Base-by-base conservation (phyloP, 2,113 vertebrate species). In the Genyomyrus donnyi region DNA sequence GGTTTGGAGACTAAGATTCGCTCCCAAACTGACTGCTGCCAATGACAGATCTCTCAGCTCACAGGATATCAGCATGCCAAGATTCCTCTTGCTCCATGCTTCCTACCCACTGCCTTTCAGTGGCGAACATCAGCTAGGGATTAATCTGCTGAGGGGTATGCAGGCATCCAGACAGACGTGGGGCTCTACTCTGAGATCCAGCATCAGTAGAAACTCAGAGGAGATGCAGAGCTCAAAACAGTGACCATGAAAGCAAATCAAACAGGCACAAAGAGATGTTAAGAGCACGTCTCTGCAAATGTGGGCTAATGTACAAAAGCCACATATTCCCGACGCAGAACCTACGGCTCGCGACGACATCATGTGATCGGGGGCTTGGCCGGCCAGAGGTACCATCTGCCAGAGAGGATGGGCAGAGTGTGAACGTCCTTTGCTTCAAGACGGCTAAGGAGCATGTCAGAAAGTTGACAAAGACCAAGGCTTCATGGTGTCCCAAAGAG, bases 101-200 rank as follows among this genome's bases (percentile, higher is more conserved):
- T 88, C 45, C 88, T 88, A 17, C n/a, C 11, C 87, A 53, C 19
- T 15, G 58, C 31, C 74, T 19, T 50, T 94, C 92, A 85, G 21
- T 94, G 90, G 70, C 5, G 5, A 77, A 4, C 31, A 77, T 77
- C 70, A 77, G 15, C 27, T 19, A 66, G 9, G 58, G 24, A 77
- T 39, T 77, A 93, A 93, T 92, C 91, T 92, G 93, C 91, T 90
- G 93, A 92, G 91, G 86, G 93, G 91, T 92, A 92, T 49, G 49
- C 62, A 39, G 87, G 70, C 85, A 91, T 89, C 91, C 89, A 90
- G 91, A 94, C 93, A 93, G 93, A 91, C 91, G 87, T 90, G 50
- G 88, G 91, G 90, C 89, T 91, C 91, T 39, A 53, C 70, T 13
- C 3, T 10, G 13, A 62, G 58, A 58, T 70, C 56, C 21, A 42